These are phyloP conservation scores for Neoseiulus cucumeris DNA, from an alignment of 1,140 invertebrate genomes.

Conservation along the genomic window DNA sequence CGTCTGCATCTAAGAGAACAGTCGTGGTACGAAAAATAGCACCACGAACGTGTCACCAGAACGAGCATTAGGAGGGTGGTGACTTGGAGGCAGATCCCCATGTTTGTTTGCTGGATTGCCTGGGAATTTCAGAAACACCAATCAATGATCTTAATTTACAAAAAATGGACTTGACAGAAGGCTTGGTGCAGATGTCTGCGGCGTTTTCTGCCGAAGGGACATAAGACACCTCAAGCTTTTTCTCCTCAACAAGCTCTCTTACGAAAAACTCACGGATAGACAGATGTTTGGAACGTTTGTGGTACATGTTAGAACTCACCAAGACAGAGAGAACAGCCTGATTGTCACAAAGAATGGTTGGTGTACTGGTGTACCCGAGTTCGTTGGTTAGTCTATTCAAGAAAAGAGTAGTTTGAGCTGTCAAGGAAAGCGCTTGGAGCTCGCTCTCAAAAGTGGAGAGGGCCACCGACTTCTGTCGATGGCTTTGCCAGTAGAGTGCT, in stretches of 20 bases:
- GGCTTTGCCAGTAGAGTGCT: background rate
- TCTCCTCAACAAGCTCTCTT: background rate
- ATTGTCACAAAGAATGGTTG: background rate
- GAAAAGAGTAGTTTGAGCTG: background rate
- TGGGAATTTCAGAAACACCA: no score
- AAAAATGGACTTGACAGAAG: background rate
- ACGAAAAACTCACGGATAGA: background rate
- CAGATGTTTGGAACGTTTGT: background rate
- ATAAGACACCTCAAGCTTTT: background rate
- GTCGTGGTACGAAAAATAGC: no score
- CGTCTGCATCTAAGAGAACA: no score
- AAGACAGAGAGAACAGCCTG: background rate
- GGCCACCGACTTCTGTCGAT: background rate
- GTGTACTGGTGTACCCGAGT: background rate
- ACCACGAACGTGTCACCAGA: no score
- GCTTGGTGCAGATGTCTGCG: background rate
- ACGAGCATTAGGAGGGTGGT: no score
- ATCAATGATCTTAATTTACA: background rate
- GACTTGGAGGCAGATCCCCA: no score
- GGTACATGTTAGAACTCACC: background rate
- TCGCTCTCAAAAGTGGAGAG: background rate
- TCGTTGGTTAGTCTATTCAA: background rate
- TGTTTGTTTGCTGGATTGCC: no score
- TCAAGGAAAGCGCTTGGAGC: background rate
- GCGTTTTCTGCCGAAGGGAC: background rate